These are phyloP conservation scores for Thymallus thymallus DNA, from an alignment of 2,113 vertebrate species.

Conservation along the genomic window DNA sequence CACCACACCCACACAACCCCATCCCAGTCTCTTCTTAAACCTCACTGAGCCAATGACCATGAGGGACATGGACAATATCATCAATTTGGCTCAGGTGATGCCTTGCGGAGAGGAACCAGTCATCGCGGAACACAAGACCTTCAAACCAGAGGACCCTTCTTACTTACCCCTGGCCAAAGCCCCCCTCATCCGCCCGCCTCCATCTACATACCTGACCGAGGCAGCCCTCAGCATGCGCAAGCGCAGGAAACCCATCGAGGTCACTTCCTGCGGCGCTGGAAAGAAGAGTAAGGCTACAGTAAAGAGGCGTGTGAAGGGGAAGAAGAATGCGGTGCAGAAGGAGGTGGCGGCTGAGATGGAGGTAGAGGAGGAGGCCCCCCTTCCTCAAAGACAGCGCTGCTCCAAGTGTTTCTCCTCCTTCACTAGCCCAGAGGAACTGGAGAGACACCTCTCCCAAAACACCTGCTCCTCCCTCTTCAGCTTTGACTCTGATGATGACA, in stretches of 20 bases:
- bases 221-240: slow-evolving; percentile 94
- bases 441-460: slow-evolving; percentile 88
- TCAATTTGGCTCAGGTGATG: slow-evolving; percentile 38
- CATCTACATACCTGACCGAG: slow-evolving; percentile 92
- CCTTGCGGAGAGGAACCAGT: neutral
- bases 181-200: slow-evolving; percentile 84
- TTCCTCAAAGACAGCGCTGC: slow-evolving; percentile 81
- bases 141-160: slow-evolving; percentile 56
- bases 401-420: slow-evolving; percentile 91
- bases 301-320: neutral
- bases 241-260: slow-evolving; percentile 79
- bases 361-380: neutral
- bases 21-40: neutral
- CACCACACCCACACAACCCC: slow-evolving; percentile 20
- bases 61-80: slow-evolving; percentile 22
- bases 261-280: slow-evolving; percentile 55
- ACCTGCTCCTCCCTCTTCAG: slow-evolving; percentile 95
- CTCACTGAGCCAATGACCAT: slow-evolving; percentile 47
- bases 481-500: slow-evolving; percentile 98
- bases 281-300: slow-evolving; percentile 34
- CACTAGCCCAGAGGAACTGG: slow-evolving; percentile 83
- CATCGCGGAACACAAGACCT: slow-evolving; percentile 61
- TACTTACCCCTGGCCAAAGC: slow-evolving; percentile 53
- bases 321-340: neutral
- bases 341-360: slow-evolving; percentile 36